Evolutionary conservation across 2,888 invertebrate genomes (phyloP), one percentile per base, ranked within the genome.

Genomic region (Leucophenga montana): DNA sequence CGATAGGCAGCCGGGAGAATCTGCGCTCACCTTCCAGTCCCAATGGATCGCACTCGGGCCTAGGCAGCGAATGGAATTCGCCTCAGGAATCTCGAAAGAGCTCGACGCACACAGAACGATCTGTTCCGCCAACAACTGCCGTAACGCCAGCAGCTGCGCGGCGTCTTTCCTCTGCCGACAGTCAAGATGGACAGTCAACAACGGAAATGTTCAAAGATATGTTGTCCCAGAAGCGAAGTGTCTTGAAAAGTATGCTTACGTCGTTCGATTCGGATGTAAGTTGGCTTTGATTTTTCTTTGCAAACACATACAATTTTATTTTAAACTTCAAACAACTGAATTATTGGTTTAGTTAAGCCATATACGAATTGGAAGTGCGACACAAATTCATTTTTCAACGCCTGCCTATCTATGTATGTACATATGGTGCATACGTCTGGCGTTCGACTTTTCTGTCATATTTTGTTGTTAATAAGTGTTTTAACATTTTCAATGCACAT

Each of bases 201-300:
- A 93, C 96, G 0, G 97, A 97, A 85, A 96, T 97, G 92, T 95
- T 98, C 88, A 93, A 96, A 85, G 97, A 97, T 85, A 94, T 98
- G 92, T 91, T 98, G 79, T 95, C 95, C 77, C 97, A 97, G 87
- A 98, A 98, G 89, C 92, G 97, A 78, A 95, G 97, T 85, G 92
- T 95, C 83, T 90, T 97, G 33, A 91, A 96, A 76, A 95, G 94
- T 87, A 96, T 95, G 89, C 90, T 97, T 69, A 95, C 96, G 69
- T 97, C 95, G 8, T 96, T 94, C 87, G 98, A 95, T 85, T 95
- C 96, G 0, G 97, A 97, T 90, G 96, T 97, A 91, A 93, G 93
- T 92, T 64, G 48, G 14, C 18, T 44, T 1, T 3, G 8, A 27
- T 11, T 33, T 8, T 8, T 5, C 3, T 39, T 11, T 8, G 1